A percentile compares a stretch with the other conserved stretches of the same genome.
Evolutionary conservation across 2,797 vertebrate species (phyloP).

Genomic region (Hemitrygon akajei): DNA sequence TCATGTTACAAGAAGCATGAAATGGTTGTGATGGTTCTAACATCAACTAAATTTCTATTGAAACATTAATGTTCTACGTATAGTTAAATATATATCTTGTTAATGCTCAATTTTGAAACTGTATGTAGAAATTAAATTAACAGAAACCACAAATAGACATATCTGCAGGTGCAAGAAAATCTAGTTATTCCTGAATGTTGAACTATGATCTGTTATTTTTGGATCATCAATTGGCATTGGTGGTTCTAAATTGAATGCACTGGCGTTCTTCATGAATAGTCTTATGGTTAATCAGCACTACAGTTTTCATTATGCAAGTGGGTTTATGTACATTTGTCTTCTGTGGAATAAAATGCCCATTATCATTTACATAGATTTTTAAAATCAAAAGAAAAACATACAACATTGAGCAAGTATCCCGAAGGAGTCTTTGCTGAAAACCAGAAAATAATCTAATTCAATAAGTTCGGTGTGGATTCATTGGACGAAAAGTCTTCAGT

Average conservation of each 20-base stretch:
- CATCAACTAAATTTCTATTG: background rate
- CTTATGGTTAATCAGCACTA: background rate
- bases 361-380: no score
- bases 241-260: background rate
- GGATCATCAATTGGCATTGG: background rate
- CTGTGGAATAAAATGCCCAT: no score
- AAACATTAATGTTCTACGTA: background rate
- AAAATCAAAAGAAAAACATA: no score
- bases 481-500: no score
- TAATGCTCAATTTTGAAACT: background rate
- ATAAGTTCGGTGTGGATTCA: no score
- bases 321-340: no score
- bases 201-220: no score
- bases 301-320: background rate
- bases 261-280: background rate
- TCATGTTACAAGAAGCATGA: background rate
- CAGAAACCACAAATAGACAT: background rate
- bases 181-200: background rate
- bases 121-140: constrained; percentile 1
- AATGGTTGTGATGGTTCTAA: background rate
- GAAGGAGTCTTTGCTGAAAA: no score
- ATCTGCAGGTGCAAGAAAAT: background rate
- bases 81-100: background rate
- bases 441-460: no score
- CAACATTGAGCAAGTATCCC: no score